These are phyloP conservation scores for Danaus chrysippus DNA, from an alignment of 2,888 invertebrate species.

Conservation along the genomic window DNA sequence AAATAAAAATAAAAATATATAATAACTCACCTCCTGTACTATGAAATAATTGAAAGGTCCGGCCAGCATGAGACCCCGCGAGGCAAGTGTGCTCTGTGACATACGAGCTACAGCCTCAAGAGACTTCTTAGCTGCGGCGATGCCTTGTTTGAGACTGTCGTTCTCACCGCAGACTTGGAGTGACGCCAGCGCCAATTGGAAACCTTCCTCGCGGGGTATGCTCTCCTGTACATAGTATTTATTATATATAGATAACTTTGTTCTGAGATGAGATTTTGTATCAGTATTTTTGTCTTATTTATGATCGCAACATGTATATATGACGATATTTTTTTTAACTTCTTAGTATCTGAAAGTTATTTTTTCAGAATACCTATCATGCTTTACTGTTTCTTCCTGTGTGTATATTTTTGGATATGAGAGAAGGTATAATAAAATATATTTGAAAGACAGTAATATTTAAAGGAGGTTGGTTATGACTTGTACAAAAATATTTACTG, in stretches of 20 bases:
- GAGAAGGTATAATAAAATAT: too few relatives aligned
- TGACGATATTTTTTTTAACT: too few relatives aligned
- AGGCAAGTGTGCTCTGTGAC: constrained; percentile 87
- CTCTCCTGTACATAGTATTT: constrained; percentile 50
- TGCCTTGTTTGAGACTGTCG: constrained; percentile 81
- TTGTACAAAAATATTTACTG: too few relatives aligned
- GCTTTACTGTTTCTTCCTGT: too few relatives aligned
- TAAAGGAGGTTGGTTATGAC: too few relatives aligned
- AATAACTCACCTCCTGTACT: constrained; percentile 84
- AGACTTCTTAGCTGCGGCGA: constrained; percentile 69
- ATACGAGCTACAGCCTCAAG: constrained; percentile 66
- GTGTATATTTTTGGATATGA: too few relatives aligned
- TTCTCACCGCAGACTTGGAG: constrained; percentile 50
- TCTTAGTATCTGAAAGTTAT: too few relatives aligned
- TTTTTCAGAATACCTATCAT: too few relatives aligned
- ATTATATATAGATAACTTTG: background rate
- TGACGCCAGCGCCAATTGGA: constrained; percentile 64
- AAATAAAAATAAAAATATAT: too few relatives aligned
- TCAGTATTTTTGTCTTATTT: too few relatives aligned
- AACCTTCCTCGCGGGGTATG: constrained; percentile 53
- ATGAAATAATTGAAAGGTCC: constrained; percentile 94
- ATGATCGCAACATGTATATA: too few relatives aligned
- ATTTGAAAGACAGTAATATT: too few relatives aligned
- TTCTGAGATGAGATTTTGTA: background rate
- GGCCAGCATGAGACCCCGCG: constrained; percentile 88